Evolutionary conservation across 2,797 vertebrate species (phyloP).

Genomic region (Neostethus bicornis): DNA sequence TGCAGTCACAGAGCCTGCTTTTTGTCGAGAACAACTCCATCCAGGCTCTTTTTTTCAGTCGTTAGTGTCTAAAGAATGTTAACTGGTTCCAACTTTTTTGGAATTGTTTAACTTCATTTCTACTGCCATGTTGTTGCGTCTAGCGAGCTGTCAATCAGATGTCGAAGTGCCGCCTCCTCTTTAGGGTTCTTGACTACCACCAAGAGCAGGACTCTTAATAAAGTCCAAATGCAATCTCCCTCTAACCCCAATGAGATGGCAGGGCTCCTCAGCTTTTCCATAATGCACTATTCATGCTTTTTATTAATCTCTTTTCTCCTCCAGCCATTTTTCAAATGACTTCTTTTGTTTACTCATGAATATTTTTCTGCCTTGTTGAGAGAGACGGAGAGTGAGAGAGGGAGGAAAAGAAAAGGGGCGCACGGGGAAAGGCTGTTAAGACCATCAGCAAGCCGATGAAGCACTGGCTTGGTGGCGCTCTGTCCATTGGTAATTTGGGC

Average conservation of each 20-base stretch:
- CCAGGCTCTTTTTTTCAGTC: constrained; percentile 63
- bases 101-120: constrained; percentile 26
- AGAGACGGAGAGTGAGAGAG: constrained; percentile 8
- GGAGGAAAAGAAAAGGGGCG: neutral
- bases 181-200: constrained; percentile 44
- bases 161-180: constrained; percentile 32
- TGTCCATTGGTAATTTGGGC: constrained; percentile 68
- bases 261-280: constrained; percentile 58
- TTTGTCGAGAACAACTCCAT: constrained; percentile 58
- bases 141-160: constrained; percentile 25
- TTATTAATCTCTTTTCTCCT: constrained; percentile 80
- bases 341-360: constrained; percentile 85
- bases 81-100: constrained; percentile 17
- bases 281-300: constrained; percentile 79
- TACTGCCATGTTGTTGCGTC: constrained; percentile 1
- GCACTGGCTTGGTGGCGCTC: constrained; percentile 58
- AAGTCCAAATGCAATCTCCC: constrained; percentile 68
- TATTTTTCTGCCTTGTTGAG: constrained; percentile 74
- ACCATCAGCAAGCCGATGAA: constrained; percentile 26
- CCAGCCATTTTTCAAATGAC: constrained; percentile 81
- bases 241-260: constrained; percentile 64
- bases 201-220: constrained; percentile 67
- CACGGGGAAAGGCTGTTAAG: constrained; percentile 1
- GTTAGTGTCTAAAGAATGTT: constrained; percentile 15
- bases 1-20: constrained; percentile 69